These are phyloP conservation scores for Chloebia gouldiae DNA, from an alignment of 2,113 vertebrate genomes.

Conservation along the genomic window DNA sequence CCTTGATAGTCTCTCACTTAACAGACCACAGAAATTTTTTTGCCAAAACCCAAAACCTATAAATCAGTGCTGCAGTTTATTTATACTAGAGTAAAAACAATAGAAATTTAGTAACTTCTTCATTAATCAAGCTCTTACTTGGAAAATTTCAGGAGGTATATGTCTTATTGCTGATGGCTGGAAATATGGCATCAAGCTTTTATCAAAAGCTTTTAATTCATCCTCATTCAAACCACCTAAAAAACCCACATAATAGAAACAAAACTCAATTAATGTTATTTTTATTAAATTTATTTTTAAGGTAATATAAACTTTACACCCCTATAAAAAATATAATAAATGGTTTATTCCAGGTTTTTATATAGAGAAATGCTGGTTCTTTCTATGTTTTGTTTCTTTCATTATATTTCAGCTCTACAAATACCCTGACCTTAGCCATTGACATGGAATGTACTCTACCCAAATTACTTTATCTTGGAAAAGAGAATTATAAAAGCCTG, in stretches of 20 bases:
- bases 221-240: conserved; percentile 77
- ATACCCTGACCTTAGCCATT: not conserved
- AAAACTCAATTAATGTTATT: not conserved
- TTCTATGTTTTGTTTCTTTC: not conserved
- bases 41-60: not conserved
- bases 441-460: not conserved
- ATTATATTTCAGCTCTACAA: not conserved
- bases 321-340: not conserved
- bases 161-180: conserved; percentile 72
- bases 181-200: conserved; percentile 77
- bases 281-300: not conserved
- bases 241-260: not conserved
- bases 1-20: not conserved
- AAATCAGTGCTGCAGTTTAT: not conserved
- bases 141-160: conserved; percentile 76
- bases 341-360: not conserved
- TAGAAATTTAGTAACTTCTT: not conserved
- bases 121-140: conserved; percentile 70
- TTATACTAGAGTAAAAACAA: not conserved
- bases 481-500: not conserved
- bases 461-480: not conserved
- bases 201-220: conserved; percentile 72
- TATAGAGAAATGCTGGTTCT: not conserved
- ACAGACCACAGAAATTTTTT: not conserved
- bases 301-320: not conserved